A percentile compares a stretch with the other conserved stretches of the same genome.
phyloP scores from a whole-genome alignment of 2,797 vertebrate genomes.

The Triplophysa yarkandensis region DNA sequence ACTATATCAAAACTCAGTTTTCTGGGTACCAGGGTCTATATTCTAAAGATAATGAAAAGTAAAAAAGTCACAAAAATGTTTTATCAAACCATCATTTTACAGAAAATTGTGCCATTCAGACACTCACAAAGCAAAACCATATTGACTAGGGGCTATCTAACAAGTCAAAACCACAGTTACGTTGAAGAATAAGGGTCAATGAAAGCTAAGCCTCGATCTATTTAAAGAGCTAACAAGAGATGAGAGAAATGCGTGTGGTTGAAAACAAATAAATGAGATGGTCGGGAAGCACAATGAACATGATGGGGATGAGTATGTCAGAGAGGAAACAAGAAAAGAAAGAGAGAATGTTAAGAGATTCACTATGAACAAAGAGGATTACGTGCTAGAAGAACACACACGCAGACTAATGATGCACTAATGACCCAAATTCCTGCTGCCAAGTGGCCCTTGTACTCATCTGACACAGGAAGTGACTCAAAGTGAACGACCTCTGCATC shows the following conservation, averaged over 20 bases:
- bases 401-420: conserved; percentile 47
- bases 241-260: not conserved
- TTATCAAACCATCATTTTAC: conserved; percentile 31
- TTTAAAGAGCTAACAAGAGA: conserved; percentile 70
- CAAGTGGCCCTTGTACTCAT: conserved; percentile 17
- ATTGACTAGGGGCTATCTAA: not conserved
- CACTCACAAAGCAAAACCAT: conserved; percentile 7
- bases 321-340: conserved; percentile 33
- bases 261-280: conserved; percentile 3
- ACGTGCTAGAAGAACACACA: conserved; percentile 39
- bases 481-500: conserved; percentile 23
- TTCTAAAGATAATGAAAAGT: conserved; percentile 23
- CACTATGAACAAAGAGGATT: conserved; percentile 3
- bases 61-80: conserved; percentile 28
- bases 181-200: conserved; percentile 64
- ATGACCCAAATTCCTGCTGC: conserved; percentile 48
- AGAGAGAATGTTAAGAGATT: conserved; percentile 46
- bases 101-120: not conserved
- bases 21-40: not conserved
- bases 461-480: conserved; percentile 33
- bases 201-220: conserved; percentile 72
- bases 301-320: conserved; percentile 37
- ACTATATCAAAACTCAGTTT: not conserved
- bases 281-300: conserved; percentile 6
- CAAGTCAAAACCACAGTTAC: conserved; percentile 37